These are phyloP conservation scores for Apodemia mormo DNA, from an alignment of 2,888 invertebrate species.

Conservation along the genomic window DNA sequence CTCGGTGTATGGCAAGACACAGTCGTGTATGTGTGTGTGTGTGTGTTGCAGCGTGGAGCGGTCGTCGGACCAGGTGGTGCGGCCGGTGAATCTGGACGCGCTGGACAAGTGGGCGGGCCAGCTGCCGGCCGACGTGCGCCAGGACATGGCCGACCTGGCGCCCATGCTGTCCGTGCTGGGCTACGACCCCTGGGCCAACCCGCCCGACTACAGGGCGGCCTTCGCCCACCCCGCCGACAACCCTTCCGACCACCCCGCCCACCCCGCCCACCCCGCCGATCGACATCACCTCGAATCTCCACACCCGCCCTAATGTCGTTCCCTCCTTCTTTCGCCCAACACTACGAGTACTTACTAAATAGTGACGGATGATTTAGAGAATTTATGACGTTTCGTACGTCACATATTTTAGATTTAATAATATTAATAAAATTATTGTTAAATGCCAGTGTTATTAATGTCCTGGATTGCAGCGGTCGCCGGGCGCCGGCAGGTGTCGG, in stretches of 20 bases:
- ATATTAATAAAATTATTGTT: constrained; percentile 3
- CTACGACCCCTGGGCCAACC: constrained; percentile 98
- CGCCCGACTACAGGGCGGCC: constrained; percentile 92
- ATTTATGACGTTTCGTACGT: neutral
- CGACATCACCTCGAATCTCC: constrained; percentile 21
- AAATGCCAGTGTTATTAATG: neutral
- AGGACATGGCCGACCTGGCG: constrained; percentile 95
- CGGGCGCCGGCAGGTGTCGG: no score
- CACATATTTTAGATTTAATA: neutral
- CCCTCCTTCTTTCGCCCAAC: neutral
- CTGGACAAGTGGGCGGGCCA: constrained; percentile 95
- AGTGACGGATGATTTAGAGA: no score
- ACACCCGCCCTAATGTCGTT: constrained; percentile 13
- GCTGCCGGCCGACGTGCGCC: constrained; percentile 94
- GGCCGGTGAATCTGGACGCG: constrained; percentile 98
- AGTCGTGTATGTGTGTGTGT: neutral
- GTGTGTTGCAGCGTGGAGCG: constrained; percentile 91
- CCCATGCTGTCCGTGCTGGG: constrained; percentile 96
- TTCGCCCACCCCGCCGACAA: constrained; percentile 67
- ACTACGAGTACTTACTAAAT: neutral
- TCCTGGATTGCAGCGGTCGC: constrained; percentile 53
- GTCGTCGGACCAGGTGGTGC: constrained; percentile 99
- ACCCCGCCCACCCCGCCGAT: no score
- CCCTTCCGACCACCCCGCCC: no score
- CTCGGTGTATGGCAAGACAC: no score